These are phyloP conservation scores for Hipposideros armiger DNA, from an alignment of 2,113 vertebrate species.

Conservation along the genomic window DNA sequence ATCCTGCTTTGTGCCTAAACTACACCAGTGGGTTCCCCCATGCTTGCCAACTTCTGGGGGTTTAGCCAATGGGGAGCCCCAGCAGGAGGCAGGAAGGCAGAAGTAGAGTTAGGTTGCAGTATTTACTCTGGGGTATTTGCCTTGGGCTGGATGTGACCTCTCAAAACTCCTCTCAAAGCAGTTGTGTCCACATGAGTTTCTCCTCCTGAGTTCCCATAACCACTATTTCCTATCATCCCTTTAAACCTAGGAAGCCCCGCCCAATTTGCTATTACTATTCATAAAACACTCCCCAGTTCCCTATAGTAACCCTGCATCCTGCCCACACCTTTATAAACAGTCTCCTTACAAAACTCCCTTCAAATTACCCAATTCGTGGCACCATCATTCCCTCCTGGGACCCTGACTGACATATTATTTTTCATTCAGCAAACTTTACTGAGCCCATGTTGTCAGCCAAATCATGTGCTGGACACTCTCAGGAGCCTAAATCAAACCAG, in stretches of 20 bases:
- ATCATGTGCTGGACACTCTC: neutral
- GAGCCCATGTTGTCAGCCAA: neutral
- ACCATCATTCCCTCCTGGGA: neutral
- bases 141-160: neutral
- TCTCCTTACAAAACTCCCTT: neutral
- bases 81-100: neutral
- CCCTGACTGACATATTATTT: neutral
- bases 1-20: neutral
- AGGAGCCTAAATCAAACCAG: neutral
- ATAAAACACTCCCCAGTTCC: neutral
- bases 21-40: neutral
- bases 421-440: constrained; percentile 16
- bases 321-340: neutral
- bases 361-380: neutral
- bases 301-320: neutral
- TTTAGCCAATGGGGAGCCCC: neutral
- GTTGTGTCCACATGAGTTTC: neutral
- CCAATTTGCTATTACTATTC: neutral
- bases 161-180: neutral
- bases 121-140: neutral
- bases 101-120: neutral
- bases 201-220: neutral
- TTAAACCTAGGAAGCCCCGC: neutral
- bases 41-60: neutral
- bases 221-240: neutral